These are phyloP conservation scores for Prosapia bicincta DNA, from an alignment of 2,888 invertebrate genomes.

Conservation along the genomic window DNA sequence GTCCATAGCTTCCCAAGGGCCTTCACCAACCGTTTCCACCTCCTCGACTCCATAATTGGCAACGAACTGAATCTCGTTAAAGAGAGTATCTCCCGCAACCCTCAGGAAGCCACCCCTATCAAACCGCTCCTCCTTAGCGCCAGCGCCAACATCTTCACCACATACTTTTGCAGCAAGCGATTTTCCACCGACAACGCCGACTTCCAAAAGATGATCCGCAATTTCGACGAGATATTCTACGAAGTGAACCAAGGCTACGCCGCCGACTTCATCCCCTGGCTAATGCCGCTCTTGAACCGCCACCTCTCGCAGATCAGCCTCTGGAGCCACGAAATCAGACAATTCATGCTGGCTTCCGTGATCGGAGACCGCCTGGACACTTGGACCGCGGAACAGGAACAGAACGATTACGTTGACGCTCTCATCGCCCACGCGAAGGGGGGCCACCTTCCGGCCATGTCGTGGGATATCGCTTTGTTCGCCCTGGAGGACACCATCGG, in stretches of 20 bases:
- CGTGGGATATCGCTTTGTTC: constrained; percentile 54
- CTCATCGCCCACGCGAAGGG: constrained; percentile 53
- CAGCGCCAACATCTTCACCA: constrained; percentile 59
- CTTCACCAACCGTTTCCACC: constrained; percentile 52
- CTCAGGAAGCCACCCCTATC: constrained; percentile 41
- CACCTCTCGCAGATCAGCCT: constrained; percentile 52
- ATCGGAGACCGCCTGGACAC: constrained; percentile 50
- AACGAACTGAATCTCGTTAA: constrained; percentile 46
- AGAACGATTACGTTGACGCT: constrained; percentile 57
- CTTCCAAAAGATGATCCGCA: constrained; percentile 52
- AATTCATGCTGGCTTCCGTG: constrained; percentile 52
- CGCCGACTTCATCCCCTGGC: constrained; percentile 60
- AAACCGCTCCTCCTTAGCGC: constrained; percentile 52
- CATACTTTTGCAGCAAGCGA: constrained; percentile 56
- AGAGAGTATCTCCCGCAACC: constrained; percentile 40
- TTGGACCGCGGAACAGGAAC: constrained; percentile 42
- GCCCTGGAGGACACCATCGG: constrained; percentile 54
- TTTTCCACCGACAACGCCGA: constrained; percentile 48
- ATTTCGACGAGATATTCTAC: constrained; percentile 62
- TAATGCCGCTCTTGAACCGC: constrained; percentile 53
- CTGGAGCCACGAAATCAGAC: constrained; percentile 53
- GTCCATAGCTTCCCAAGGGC: constrained; percentile 57
- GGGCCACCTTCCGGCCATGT: constrained; percentile 47
- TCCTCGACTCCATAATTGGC: constrained; percentile 51
- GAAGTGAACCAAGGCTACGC: constrained; percentile 66